Evolutionary conservation across 2,888 invertebrate genomes (phyloP).

Genomic region (Chrysopilus asiliformis): DNA sequence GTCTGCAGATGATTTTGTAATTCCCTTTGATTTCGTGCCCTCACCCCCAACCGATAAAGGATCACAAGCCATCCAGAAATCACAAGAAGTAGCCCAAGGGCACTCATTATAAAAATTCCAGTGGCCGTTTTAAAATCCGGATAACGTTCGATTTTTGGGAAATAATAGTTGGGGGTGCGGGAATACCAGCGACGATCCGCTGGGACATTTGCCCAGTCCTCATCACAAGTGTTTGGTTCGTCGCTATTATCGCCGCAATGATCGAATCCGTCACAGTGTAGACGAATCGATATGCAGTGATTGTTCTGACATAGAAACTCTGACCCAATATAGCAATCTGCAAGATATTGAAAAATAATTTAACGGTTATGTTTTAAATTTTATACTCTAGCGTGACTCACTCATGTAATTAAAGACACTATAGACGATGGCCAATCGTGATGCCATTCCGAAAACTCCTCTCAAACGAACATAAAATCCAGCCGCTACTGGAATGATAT

Average conservation of each 20-base stretch:
- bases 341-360: slow-evolving; percentile 15
- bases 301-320: slow-evolving; percentile 59
- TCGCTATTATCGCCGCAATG: slow-evolving; percentile 63
- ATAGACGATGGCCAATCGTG: slow-evolving; percentile 53
- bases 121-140: slow-evolving; percentile 52
- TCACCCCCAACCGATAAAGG: slow-evolving; percentile 47
- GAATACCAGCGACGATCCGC: slow-evolving; percentile 48
- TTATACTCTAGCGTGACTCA: slow-evolving; percentile 24
- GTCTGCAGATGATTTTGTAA: slow-evolving; percentile 53
- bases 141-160: slow-evolving; percentile 52
- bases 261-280: slow-evolving; percentile 62
- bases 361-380: neutral
- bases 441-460: slow-evolving; percentile 48
- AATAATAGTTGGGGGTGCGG: slow-evolving; percentile 57
- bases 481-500: slow-evolving; percentile 45
- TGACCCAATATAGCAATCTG: slow-evolving; percentile 52
- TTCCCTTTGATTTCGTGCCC: slow-evolving; percentile 47
- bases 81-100: slow-evolving; percentile 46
- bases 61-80: slow-evolving; percentile 49
- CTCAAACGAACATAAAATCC: slow-evolving; percentile 57
- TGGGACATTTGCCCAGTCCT: slow-evolving; percentile 42
- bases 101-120: slow-evolving; percentile 48
- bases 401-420: slow-evolving; percentile 57
- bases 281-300: slow-evolving; percentile 50
- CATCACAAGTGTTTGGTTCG: slow-evolving; percentile 47